Conservation (phyloP, 2,797 vertebrate species). For the Rhincodon typus region DNA sequence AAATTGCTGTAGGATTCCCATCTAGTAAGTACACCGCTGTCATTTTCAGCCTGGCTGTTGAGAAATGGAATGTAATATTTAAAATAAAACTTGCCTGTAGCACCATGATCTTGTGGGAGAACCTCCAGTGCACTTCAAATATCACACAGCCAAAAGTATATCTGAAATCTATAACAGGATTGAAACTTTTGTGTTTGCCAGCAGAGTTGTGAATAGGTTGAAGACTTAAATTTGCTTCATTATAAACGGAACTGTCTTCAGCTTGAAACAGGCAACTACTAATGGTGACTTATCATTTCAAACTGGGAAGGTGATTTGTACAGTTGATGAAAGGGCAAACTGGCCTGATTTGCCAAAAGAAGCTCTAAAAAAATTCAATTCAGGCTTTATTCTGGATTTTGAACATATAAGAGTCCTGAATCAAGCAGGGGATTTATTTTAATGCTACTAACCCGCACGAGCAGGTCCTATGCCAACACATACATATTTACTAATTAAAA, state of each 20-base stretch:
- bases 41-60: background rate
- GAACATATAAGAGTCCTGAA: background rate
- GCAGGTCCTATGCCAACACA: background rate
- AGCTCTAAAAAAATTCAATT: background rate
- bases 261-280: background rate
- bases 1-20: background rate
- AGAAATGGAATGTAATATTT: background rate
- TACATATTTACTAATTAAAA: no score
- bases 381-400: background rate
- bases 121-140: background rate
- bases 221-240: background rate
- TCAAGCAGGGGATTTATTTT: background rate
- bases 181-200: background rate
- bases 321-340: background rate
- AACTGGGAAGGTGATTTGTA: background rate
- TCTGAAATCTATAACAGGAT: background rate
- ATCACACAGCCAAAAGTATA: background rate
- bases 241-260: background rate
- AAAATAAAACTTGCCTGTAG: background rate
- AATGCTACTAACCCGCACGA: background rate
- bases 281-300: background rate
- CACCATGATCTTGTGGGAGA: background rate
- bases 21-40: background rate
- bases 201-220: background rate
- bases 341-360: background rate